Conservation (phyloP, 2,113 vertebrate species). For the Centrocercus urophasianus region DNA sequence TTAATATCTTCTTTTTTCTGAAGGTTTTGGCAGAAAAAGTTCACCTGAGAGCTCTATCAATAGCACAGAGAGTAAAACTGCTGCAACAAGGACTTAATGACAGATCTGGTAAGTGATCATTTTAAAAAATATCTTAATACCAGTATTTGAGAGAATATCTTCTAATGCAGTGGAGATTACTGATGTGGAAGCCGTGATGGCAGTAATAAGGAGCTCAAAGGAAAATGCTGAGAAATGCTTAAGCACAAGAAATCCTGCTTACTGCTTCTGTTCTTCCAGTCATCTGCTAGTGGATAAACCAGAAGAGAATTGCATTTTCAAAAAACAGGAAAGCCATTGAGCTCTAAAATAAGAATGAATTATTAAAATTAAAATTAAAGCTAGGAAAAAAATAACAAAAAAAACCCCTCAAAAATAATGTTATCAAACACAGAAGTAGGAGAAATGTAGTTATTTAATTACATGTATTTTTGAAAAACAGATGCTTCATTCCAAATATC, state of each 20-base stretch:
- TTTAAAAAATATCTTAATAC: background rate
- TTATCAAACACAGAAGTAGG: background rate
- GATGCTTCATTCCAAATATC: background rate
- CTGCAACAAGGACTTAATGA: conserved; percentile 93
- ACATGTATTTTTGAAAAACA: background rate
- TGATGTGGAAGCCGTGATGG: background rate
- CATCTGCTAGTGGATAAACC: background rate
- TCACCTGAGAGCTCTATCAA: conserved; percentile 90
- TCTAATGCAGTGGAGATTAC: background rate
- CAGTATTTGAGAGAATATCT: background rate
- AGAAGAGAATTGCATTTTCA: background rate
- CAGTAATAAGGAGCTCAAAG: background rate
- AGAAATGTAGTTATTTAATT: background rate
- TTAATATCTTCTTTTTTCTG: background rate
- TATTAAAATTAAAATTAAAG: background rate
- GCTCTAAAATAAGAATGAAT: background rate
- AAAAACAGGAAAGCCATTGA: background rate
- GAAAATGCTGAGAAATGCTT: background rate
- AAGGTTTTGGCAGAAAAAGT: conserved; percentile 95
- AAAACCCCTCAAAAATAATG: background rate
- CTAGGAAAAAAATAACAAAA: background rate
- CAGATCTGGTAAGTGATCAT: conserved; percentile 84
- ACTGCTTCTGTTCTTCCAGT: background rate
- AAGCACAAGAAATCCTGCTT: background rate
- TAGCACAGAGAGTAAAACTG: conserved; percentile 93